Conservation (phyloP, 2,113 vertebrate genomes). For the Coptodon bakossiorum region DNA sequence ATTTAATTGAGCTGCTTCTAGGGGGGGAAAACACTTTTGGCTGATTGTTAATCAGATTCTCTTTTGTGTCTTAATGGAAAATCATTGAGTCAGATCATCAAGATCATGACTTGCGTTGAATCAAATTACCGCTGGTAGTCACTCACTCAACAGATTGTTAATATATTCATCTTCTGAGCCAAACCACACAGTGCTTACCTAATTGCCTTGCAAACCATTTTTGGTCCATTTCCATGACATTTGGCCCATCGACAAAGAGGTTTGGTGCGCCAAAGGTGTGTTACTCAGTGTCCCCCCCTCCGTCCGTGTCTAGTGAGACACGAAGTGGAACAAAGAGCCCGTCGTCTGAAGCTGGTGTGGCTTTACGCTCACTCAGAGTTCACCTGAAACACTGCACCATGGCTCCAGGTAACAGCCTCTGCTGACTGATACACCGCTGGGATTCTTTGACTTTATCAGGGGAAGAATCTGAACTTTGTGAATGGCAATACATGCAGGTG, state of each 20-base stretch:
- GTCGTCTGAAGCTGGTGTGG: slow-evolving; percentile 60
- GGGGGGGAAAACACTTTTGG: neutral
- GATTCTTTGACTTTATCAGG: slow-evolving; percentile 56
- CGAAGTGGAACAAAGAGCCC: slow-evolving; percentile 50
- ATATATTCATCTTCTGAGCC: slow-evolving; percentile 7
- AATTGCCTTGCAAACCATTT: slow-evolving; percentile 18
- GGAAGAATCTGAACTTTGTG: slow-evolving; percentile 53
- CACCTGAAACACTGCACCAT: slow-evolving; percentile 73
- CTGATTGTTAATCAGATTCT: neutral
- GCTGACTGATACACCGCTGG: slow-evolving; percentile 44
- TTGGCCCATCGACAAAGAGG: slow-evolving; percentile 10
- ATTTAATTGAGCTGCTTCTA: neutral
- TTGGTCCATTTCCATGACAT: neutral
- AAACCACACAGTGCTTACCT: slow-evolving; percentile 30
- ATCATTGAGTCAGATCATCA: neutral
- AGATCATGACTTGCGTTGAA: neutral
- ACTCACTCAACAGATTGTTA: neutral
- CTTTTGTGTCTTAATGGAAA: neutral
- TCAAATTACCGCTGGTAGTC: neutral
- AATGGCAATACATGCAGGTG: slow-evolving; percentile 54
- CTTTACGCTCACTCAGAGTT: slow-evolving; percentile 69
- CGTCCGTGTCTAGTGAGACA: slow-evolving; percentile 51
- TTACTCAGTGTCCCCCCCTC: slow-evolving; percentile 7
- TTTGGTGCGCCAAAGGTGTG: slow-evolving; percentile 20
- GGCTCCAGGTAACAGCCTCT: slow-evolving; percentile 62